Base-by-base conservation (phyloP, 2,888 invertebrate species). In the Thereva unica region DNA sequence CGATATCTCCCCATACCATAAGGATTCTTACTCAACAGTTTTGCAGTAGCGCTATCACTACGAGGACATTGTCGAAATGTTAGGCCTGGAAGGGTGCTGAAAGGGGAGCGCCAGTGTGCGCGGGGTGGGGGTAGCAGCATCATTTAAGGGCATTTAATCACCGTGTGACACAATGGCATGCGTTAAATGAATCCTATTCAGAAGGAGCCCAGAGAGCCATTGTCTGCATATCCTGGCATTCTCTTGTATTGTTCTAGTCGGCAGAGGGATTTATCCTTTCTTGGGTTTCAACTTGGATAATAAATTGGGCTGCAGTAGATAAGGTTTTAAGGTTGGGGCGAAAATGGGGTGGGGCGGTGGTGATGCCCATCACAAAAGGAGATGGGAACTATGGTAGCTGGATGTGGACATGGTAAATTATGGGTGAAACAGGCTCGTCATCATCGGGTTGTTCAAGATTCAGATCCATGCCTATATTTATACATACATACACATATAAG, bases 131-230 rank as follows among this genome's bases (percentile, higher is more conserved):
- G 40, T 34, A 61, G 50, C 63, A 52, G 53, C 44, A 52, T 67
- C 63, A 64, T 68, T 69, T 69, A 69, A 69, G 56, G 68, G 67
- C 44, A 67, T 69, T 69, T 69, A 69, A 67, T 69, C 68, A 67
- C 68, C 68, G 67, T 69, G 67, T 69, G 68, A 69, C 68, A 69
- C 54, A 64, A 57, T 66, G 63, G 66, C 59, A 68, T 68, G 67
- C 67, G 63, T 64, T 67, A 67, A 67, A 67, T 67, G 67, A 67
- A 67, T 67, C 64, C 59, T 67, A 63, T 63, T 67, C 61, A 67
- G 47, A 67, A 63, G 67, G 53, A 54, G 54, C 53, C 44, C 38
- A 63, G 47, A 49, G 63, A 53, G 59, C 66, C 66, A 66, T 66
- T 66, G 66, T 66, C 66, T 66, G 66, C 52, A 59, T 66, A 54